phyloP scores from a whole-genome alignment of 2,113 vertebrate species.

The Catharus bicknelli region DNA sequence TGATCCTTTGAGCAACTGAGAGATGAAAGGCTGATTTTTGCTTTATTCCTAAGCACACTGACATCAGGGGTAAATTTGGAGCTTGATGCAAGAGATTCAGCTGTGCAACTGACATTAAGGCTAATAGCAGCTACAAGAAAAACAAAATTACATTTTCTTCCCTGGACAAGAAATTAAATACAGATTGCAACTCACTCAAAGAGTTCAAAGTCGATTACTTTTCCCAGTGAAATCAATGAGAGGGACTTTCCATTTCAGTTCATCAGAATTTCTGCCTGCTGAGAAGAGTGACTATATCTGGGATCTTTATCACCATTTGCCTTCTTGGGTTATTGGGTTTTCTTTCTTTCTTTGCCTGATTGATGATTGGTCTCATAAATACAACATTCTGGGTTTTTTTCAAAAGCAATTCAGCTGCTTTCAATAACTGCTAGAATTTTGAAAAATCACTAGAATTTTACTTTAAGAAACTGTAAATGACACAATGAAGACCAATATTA shows the following conservation, averaged over 20 bases:
- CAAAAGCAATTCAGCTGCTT: not conserved
- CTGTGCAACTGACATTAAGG: constrained; percentile 9
- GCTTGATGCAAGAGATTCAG: constrained; percentile 20
- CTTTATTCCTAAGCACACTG: constrained; percentile 10
- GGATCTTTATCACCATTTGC: constrained; percentile 6
- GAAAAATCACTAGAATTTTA: constrained; percentile 1
- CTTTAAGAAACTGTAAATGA: not conserved
- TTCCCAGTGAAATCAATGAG: constrained; percentile 42
- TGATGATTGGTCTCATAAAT: not conserved
- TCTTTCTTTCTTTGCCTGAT: not conserved
- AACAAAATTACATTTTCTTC: constrained; percentile 21
- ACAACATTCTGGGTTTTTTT: not conserved
- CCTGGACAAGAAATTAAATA: constrained; percentile 41
- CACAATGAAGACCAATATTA: not conserved
- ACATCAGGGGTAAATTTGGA: constrained; percentile 20
- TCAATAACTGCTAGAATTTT: not conserved
- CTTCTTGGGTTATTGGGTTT: not conserved
- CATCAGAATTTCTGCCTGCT: not conserved
- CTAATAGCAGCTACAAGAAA: constrained; percentile 26
- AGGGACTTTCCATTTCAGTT: constrained; percentile 39
- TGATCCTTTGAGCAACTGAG: constrained; percentile 33
- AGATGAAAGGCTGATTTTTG: constrained; percentile 37
- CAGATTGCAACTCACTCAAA: constrained; percentile 32
- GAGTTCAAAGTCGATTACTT: constrained; percentile 45
- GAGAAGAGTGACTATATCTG: constrained; percentile 19